Conservation (phyloP, 2,113 vertebrate species). For the Leucopsar rothschildi region DNA sequence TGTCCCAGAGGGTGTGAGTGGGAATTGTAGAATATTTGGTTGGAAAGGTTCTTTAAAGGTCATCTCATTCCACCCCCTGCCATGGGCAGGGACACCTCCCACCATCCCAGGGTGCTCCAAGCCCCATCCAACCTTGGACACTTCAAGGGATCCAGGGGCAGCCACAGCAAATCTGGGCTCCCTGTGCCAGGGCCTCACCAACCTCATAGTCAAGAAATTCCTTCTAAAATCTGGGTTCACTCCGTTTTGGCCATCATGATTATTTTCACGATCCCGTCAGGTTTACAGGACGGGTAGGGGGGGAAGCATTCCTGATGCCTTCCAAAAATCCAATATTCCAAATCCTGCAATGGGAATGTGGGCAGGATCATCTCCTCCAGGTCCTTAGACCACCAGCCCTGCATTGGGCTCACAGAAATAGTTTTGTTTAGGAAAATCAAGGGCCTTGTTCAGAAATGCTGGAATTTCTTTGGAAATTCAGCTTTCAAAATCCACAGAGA, state of each 20-base stretch:
- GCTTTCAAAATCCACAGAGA: neutral
- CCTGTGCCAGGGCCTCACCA: neutral
- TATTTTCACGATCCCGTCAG: neutral
- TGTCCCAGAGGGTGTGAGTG: neutral
- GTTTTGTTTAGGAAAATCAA: neutral
- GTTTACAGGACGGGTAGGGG: neutral
- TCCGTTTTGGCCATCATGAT: neutral
- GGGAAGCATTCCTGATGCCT: fast-evolving
- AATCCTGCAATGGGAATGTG: neutral
- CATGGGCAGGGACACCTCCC: neutral
- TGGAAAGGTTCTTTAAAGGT: neutral
- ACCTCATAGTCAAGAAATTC: neutral
- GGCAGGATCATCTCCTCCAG: neutral
- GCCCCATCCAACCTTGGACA: fast-evolving
- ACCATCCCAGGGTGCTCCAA: fast-evolving
- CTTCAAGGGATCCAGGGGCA: neutral
- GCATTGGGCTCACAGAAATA: neutral
- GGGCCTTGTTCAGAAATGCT: neutral
- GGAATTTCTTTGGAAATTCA: neutral
- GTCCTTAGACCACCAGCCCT: neutral
- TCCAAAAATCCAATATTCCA: neutral
- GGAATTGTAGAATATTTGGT: neutral
- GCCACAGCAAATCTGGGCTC: neutral
- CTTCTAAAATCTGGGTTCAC: neutral
- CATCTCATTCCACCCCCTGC: neutral